Base-by-base conservation (phyloP, 2,888 invertebrate genomes). In the Cataglyphis altisquamis region DNA sequence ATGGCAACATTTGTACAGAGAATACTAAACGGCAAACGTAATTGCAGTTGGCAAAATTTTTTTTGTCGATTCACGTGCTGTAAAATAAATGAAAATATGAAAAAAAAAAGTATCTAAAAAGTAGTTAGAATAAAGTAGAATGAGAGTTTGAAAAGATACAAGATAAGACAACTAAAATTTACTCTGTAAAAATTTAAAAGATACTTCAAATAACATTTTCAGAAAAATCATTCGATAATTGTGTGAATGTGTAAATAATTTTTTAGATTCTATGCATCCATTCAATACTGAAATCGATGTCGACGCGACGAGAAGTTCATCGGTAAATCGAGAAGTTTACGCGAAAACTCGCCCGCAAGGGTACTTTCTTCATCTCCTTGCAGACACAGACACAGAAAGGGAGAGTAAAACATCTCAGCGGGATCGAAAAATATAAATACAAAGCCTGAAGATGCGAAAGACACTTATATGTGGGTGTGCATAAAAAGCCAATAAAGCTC, bases 241-340 rank as follows among this genome's bases (percentile, higher is more conserved):
- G n/a, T n/a, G 29, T 21, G 45, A 15, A 60, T 3, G 3, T 29
- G 67, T 32, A 15, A 48, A 18, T 66, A 41, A 21, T 6, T 60
- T 45, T 62, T 36, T 45, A 25, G 12, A n/a, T 52, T 66, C 21
- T n/a, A 12, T n/a, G 36, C n/a, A 45, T 48, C 9, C 25, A 41
- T 12, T 74, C 32, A 15, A 72, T 52, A n/a, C 66, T 45, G 41
- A 55, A 67, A 63, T 77, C 83, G 21, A 75, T 62, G 18, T 62
- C 48, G 60, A 25, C 48, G 48, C 57, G 63, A 78, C 52, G 9
- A 45, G 21, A 70, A 80, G 66, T 60, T 78, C 57, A 70, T 62
- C 62, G 70, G 29, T 60, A 45, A 72, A 80, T 77, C 72, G 83
- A 66, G 48, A 70, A 70, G 45, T 80, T 80, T 36, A 25, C 21